These are phyloP conservation scores for Brotula barbata DNA, from an alignment of 2,797 vertebrate genomes.

Conservation along the genomic window DNA sequence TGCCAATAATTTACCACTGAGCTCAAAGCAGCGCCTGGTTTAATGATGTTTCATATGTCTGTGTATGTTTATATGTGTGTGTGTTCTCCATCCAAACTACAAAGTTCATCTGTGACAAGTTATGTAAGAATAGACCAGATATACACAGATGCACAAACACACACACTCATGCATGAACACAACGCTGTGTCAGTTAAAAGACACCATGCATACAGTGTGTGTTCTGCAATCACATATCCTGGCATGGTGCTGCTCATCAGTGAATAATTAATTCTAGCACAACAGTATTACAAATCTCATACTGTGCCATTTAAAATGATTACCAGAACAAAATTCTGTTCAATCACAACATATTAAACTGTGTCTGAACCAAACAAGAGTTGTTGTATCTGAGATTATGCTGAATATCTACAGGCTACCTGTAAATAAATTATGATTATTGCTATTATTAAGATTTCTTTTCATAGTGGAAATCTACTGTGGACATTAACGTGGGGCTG, in stretches of 20 bases:
- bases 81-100: conserved; percentile 40
- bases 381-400: too few relatives aligned
- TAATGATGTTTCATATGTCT: conserved; percentile 2
- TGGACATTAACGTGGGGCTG: background rate
- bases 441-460: too few relatives aligned
- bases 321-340: background rate
- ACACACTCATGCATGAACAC: conserved; percentile 15
- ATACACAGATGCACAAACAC: conserved; percentile 21
- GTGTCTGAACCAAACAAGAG: too few relatives aligned
- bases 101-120: conserved; percentile 57
- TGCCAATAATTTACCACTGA: conserved; percentile 24
- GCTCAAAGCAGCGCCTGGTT: background rate
- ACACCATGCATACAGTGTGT: conserved; percentile 18
- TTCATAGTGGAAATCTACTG: too few relatives aligned
- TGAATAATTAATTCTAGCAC: conserved; percentile 23
- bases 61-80: conserved; percentile 26
- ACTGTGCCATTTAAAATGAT: background rate
- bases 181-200: conserved; percentile 21
- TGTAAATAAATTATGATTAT: too few relatives aligned
- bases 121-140: conserved; percentile 38
- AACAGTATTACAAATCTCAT: conserved; percentile 6
- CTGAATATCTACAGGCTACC: too few relatives aligned
- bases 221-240: conserved; percentile 5
- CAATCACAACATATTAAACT: background rate
- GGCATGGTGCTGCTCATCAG: conserved; percentile 10